These are phyloP conservation scores for Corythaeola cristata DNA, from an alignment of 2,113 vertebrate genomes.

Conservation along the genomic window DNA sequence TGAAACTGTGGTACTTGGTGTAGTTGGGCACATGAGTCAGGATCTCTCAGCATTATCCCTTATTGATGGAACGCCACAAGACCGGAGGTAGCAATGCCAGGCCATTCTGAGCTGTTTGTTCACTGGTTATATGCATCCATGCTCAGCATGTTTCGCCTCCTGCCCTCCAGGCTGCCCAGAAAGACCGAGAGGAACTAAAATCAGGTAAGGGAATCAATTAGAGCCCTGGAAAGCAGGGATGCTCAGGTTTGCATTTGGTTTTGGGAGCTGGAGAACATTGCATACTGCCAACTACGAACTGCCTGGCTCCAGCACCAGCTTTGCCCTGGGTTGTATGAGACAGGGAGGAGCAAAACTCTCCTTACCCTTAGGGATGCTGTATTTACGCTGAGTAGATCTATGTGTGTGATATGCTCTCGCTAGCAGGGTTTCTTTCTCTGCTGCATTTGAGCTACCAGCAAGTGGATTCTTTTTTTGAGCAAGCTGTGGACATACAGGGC, in stretches of 20 bases:
- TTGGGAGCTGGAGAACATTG: not conserved
- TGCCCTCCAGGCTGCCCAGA: not conserved
- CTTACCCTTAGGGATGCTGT: not conserved
- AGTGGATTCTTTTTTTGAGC: not conserved
- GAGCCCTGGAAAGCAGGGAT: not conserved
- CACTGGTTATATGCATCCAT: not conserved
- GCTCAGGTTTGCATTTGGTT: not conserved
- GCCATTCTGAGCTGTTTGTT: rapidly evolving
- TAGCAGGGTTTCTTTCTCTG: not conserved
- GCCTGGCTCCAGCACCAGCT: not conserved
- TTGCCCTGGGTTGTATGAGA: not conserved
- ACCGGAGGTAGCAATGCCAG: not conserved
- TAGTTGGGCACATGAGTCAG: not conserved
- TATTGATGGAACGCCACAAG: not conserved
- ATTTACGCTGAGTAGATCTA: not conserved
- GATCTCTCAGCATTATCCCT: not conserved
- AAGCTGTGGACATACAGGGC: not conserved
- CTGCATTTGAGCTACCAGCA: not conserved
- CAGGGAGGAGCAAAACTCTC: not conserved
- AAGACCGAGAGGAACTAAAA: not conserved
- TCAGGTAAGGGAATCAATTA: not conserved
- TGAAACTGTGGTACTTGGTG: not conserved
- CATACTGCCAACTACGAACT: not conserved
- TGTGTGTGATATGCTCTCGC: not conserved
- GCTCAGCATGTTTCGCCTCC: not conserved